Evolutionary conservation across 2,888 invertebrate species (phyloP), one percentile per base, ranked within the genome.

Genomic region (Calephelis perditalis): DNA sequence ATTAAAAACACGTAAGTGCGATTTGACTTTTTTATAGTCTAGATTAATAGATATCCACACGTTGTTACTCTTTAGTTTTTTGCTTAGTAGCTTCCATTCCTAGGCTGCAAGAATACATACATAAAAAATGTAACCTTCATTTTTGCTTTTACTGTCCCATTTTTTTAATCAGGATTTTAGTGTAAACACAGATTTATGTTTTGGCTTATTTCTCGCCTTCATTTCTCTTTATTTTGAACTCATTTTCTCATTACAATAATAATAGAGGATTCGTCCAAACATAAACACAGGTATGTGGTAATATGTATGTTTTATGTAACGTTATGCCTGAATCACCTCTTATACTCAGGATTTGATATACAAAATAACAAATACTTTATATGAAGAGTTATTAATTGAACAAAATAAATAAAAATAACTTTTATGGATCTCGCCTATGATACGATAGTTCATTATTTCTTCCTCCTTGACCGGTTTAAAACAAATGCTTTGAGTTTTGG

Each of bases 261-360:
- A 35, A 43, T 52, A 56, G 60, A 63, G 67, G 66, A 70, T 63
- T 64, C 65, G 67, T 66, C 68, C 66, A 68, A 67, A 59, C 69
- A 68, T 70, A 69, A 64, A 64, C 37, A 49, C 61, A 68, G 68
- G 69, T 70, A 68, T 54, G 66, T 64, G 57, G 36, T 62, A 26
- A 26, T 26, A 26, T 26, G 56, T 58, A 61, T 58, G 60, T 64
- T 54, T 45, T 37, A 58, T 59, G 43, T 55, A 52, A 65, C 61
- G 60, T 61, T n/a, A 63, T 47, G 65, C 61, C 56, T 60, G 11
- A 40, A 54, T 37, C 9, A 55, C 40, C 12, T 40, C 40, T 40
- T 40, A 8, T 40, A 7, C 8, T 40, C 0, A 40, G 1, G 40
- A 8, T 40, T 37, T 37, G 7, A 37, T 37, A 37, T 2, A 7